A percentile compares a stretch with the other conserved stretches of the same genome.
phyloP scores from a whole-genome alignment of 2,113 vertebrate genomes.

The Mustelus asterias region DNA sequence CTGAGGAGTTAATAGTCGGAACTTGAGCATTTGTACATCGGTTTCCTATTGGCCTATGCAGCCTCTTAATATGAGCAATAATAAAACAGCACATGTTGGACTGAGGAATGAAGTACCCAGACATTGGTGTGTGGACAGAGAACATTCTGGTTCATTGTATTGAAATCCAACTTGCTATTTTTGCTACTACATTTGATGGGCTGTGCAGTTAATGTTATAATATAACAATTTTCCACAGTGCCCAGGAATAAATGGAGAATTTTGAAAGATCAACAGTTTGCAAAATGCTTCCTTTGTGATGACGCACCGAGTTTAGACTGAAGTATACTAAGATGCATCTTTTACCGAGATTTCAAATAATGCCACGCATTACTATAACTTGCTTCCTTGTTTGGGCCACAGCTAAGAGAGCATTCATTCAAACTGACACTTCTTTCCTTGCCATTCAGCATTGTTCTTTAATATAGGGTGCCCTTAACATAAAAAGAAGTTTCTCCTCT shows the following conservation, averaged over 20 bases:
- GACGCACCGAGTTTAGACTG: background rate
- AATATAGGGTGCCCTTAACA: background rate
- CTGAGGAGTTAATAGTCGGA: background rate
- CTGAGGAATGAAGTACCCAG: background rate
- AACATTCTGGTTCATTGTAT: background rate
- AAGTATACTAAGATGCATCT: background rate
- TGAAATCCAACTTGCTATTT: background rate
- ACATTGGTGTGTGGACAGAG: background rate
- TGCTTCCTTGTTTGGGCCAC: background rate
- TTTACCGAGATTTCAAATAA: background rate
- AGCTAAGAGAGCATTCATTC: background rate
- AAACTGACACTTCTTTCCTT: background rate
- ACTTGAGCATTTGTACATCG: background rate
- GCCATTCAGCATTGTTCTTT: background rate
- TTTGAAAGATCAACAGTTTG: background rate
- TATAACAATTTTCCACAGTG: background rate
- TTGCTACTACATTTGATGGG: background rate
- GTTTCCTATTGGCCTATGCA: background rate
- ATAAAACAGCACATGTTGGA: background rate
- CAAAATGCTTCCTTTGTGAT: background rate
- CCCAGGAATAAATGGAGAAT: background rate
- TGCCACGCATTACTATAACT: background rate
- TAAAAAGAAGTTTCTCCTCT: background rate
- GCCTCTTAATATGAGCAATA: background rate
- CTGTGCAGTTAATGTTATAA: background rate